Evolutionary conservation across 2,888 invertebrate genomes (phyloP), one percentile per base, ranked within the genome.

Genomic region (Gortyna flavago): DNA sequence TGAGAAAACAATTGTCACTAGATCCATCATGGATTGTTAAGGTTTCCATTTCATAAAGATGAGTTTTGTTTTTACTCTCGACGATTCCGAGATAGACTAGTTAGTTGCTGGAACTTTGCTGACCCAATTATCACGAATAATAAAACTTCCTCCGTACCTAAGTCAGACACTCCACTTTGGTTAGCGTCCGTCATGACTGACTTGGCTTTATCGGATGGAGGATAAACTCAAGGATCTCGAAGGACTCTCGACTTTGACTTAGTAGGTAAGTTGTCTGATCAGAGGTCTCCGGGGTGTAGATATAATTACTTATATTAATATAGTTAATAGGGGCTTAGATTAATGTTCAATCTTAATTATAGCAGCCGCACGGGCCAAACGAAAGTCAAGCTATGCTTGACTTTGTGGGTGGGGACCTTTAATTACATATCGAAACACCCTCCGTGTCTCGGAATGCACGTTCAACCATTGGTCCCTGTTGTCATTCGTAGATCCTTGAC

Each of bases 171-270:
- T 72, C 68, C 59, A 59, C 68, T 65, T 70, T 51, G 57, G 69
- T 54, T 66, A 66, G 65, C 83, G 72, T 69, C 72, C 54, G 51
- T 72, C 83, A 83, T 72, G 71, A 62, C 69, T 61, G 64, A 71
- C 82, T 75, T 70, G 70, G 44, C 69, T 65, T 85, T 82, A 83
- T 76, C 82, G 69, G 62, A 81, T 73, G 41, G 72, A 82, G 51
- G 77, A 85, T 82, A 85, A 85, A 83, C 65, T 83, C 77, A 83
- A 82, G 72, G 86, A 72, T 70, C 83, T 81, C 82, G 59, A 70
- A 82, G 82, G 72, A 83, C 68, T 57, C 71, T 77, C 71, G 76
- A 85, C 75, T 80, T 29, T 51, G 41, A 67, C 80, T 79, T 84
- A 67, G 59, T 74, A 72, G 71, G 64, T 74, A 72, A 75, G 64